phyloP scores from a whole-genome alignment of 2,797 vertebrate genomes.

The Botia kubotai region DNA sequence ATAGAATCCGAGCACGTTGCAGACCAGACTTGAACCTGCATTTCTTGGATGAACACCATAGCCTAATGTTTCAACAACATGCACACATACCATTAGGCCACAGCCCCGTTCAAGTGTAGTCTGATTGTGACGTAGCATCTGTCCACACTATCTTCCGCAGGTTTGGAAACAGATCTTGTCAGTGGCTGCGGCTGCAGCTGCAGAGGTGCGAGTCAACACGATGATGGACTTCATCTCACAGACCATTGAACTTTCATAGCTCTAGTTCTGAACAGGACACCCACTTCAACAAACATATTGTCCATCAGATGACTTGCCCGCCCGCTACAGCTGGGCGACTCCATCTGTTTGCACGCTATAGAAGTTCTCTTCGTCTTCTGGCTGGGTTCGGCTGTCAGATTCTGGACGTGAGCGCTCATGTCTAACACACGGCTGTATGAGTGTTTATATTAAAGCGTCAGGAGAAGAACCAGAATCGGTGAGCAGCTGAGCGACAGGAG shows the following conservation, averaged over 20 bases:
- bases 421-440: constrained; percentile 45
- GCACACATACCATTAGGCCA: too few relatives aligned
- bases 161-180: background rate
- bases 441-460: constrained; percentile 37
- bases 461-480: constrained; percentile 65
- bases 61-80: too few relatives aligned
- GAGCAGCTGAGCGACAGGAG: constrained; percentile 71
- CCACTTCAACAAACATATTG: constrained; percentile 7
- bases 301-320: constrained; percentile 38
- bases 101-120: background rate
- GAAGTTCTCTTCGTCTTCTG: constrained; percentile 42
- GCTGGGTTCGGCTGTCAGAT: constrained; percentile 38
- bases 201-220: constrained; percentile 5
- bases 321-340: constrained; percentile 40
- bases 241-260: constrained; percentile 25
- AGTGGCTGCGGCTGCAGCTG: background rate
- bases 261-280: constrained; percentile 2
- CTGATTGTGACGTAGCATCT: background rate
- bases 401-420: constrained; percentile 45
- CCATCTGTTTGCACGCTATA: constrained; percentile 29
- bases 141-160: background rate
- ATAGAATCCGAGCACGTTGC: too few relatives aligned
- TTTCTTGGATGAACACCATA: too few relatives aligned
- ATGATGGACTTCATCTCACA: constrained; percentile 28
- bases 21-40: too few relatives aligned